Evolutionary conservation across 2,113 vertebrate genomes (phyloP), one percentile per base, ranked within the genome.

Genomic region (Rhinolophus ferrumequinum): DNA sequence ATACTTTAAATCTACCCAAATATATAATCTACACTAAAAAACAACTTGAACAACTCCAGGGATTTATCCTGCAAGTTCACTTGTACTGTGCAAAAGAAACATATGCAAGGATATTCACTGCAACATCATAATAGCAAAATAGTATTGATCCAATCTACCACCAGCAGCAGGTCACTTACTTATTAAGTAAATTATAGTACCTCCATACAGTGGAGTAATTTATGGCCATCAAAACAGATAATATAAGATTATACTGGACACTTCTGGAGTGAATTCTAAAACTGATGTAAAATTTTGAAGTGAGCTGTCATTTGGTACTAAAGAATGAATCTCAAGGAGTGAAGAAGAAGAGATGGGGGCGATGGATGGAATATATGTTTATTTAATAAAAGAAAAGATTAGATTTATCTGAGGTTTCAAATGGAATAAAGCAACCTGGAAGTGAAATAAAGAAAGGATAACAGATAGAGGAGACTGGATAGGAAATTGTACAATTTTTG

Each of bases 401-500:
- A 73, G 69, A 54, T 79, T 90, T 88, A 70, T 84, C 60, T 62
- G 56, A 35, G 6, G 12, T 75, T 84, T 96, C 66, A 91, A 77
- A 64, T 14, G 26, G 72, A 24, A 50, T 30, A 54, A 64, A 81
- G 22, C 9, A 72, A 66, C 30, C 18, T 58, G 18, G 47, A 85
- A 38, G 41, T 28, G 56, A 80, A 54, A 18, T 15, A 54, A 76
- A 93, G 2, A 73, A 77, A 76, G 33, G 54, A 8, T 30, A 58
- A 52, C 9, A 75, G 24, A 52, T 56, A 47, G 28, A 81, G 22
- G 80, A 56, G 44, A 33, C 66, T 76, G 56, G 35, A 58, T 54
- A 60, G 60, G 67, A 85, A 88, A 50, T 38, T 54, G 16, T 70
- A 11, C 58, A 58, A 41, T 73, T 81, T 60, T 35, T 85, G 28